These are phyloP conservation scores for Orthosia incerta DNA, from an alignment of 2,888 invertebrate species.

Conservation along the genomic window DNA sequence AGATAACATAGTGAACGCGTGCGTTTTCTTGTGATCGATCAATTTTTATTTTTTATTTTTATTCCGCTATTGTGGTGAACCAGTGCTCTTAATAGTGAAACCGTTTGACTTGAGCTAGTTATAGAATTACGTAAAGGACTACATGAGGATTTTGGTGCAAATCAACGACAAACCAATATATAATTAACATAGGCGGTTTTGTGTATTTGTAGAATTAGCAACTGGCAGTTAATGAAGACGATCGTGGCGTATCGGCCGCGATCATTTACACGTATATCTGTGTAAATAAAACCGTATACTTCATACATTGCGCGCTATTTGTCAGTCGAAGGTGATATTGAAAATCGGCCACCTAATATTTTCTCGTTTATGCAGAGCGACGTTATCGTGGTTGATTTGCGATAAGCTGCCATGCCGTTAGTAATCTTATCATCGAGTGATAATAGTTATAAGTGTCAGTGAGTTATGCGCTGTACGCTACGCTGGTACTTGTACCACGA, in stretches of 20 bases:
- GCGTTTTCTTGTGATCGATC: conserved; percentile 64
- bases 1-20: conserved; percentile 65
- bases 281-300: conserved; percentile 57
- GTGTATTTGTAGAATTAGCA: conserved; percentile 68
- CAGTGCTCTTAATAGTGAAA: conserved; percentile 25
- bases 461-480: conserved; percentile 85
- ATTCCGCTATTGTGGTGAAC: conserved; percentile 53
- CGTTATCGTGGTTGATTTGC: conserved; percentile 88
- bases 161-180: conserved; percentile 43
- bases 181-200: conserved; percentile 66
- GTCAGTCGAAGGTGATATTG: conserved; percentile 71
- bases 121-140: conserved; percentile 20
- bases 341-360: conserved; percentile 79
- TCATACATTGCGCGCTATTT: conserved; percentile 53
- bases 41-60: conserved; percentile 64
- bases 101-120: conserved; percentile 12
- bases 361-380: conserved; percentile 81
- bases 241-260: conserved; percentile 58
- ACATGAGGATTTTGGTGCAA: conserved; percentile 18
- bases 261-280: conserved; percentile 62
- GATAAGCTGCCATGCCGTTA: conserved; percentile 88
- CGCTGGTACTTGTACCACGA: conserved; percentile 82
- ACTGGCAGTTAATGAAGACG: conserved; percentile 66
- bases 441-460: conserved; percentile 90
- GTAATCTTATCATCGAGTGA: conserved; percentile 90